Evolutionary conservation across 1,140 invertebrate genomes (phyloP).

Genomic region (Delia radicum): DNA sequence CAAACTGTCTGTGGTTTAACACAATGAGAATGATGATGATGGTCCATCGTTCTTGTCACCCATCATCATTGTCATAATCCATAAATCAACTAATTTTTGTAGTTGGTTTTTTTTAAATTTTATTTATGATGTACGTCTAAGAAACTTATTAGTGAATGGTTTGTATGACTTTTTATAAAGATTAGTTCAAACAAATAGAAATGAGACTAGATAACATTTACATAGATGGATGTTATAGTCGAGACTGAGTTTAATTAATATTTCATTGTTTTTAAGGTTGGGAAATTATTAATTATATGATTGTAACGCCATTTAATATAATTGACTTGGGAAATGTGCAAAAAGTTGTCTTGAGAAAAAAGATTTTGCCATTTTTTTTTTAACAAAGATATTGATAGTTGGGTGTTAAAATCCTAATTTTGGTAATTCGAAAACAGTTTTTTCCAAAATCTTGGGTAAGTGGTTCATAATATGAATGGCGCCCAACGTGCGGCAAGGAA

Average conservation of each 20-base stretch:
- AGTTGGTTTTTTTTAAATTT: background rate
- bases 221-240: background rate
- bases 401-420: no score
- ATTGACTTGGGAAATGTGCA: slow-evolving; percentile 10
- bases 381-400: no score
- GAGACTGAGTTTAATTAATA: background rate
- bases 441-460: no score
- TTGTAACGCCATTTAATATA: slow-evolving; percentile 10
- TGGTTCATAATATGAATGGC: no score
- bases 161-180: background rate
- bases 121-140: background rate
- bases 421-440: no score
- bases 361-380: no score
- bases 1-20: background rate
- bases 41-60: slow-evolving; percentile 15
- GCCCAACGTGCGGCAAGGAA: no score
- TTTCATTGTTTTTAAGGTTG: background rate
- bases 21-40: background rate
- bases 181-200: slow-evolving; percentile 5
- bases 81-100: slow-evolving; percentile 21
- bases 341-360: background rate
- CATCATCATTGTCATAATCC: slow-evolving; percentile 17
- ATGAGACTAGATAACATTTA: background rate
- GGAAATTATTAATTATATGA: background rate
- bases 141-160: background rate